Base-by-base conservation (phyloP, 1,140 invertebrate genomes). In the Neotoxoptera formosana region DNA sequence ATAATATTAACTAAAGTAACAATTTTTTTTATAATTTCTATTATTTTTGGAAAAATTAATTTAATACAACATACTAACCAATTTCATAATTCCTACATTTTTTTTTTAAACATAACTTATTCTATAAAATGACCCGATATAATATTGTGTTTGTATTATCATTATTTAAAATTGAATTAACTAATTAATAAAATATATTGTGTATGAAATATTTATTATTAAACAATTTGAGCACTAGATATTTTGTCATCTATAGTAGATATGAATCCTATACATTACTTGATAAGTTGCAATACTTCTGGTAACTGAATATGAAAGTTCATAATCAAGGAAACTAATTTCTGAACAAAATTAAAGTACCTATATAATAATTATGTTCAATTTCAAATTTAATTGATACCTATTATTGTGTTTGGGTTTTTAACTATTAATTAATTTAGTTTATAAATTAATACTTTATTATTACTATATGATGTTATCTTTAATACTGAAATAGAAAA, bases 21-120 rank as follows among this genome's bases (percentile, higher is more conserved):
- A 76, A 30, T 60, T 76, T 76, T 76, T 67, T 67, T 76, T 76
- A 76, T 76, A 76, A 76, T 76, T 76, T n/a, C 60, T n/a, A n/a
- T 7, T 76, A 76, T 47, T 45, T 84, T 45, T 11, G 30, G 6
- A 21, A 87, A 48, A 48, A 51, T 20, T 34, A n/a, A 87, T 88
- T 88, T 34, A 34, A n/a, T 67, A 17, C n/a, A 76, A 76, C 17
- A 34, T 34, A 76, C n/a, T 88, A 48, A 88, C 11, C 14, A 34
- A 87, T 87, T 48, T 30, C 2, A 20, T 48, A 88, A 48, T 88
- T 88, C 47, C 47, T 88, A 86, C 6, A 47, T 51, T 20, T 48
- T 48, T 48, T 87, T 30, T 48, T 83, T 84, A 21, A 83, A 83
- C 76, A 8, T 41, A 67, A 84, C 45, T 88, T 88, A 48, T 51